Percentiles rank a stretch among this genome's conserved stretches.
phyloP scores from a whole-genome alignment of 2,888 invertebrate genomes.

The Caenorhabditis wallacei region DNA sequence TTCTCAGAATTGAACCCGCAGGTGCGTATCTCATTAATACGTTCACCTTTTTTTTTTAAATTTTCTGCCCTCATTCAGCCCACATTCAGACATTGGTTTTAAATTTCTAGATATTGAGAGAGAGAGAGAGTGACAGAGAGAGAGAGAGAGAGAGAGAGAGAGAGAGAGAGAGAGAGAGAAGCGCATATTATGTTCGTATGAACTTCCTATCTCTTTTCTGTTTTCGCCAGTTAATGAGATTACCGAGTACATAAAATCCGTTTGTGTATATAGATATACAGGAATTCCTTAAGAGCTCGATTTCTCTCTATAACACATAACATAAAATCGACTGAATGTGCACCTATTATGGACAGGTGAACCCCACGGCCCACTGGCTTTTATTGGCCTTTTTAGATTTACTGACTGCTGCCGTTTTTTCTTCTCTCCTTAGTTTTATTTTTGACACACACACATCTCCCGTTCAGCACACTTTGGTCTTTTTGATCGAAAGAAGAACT shows the following conservation, averaged over 20 bases:
- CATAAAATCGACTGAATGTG: constrained; percentile 46
- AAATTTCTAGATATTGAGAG: constrained; percentile 29
- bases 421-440: background rate
- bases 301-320: constrained; percentile 21
- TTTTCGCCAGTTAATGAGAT: constrained; percentile 32
- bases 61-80: constrained; percentile 14
- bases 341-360: constrained; percentile 56
- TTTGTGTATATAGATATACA: background rate
- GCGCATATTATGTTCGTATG: no score
- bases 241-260: constrained; percentile 8
- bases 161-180: no score
- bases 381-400: constrained; percentile 37
- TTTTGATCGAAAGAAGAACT: constrained; percentile 19
- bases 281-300: background rate
- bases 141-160: no score
- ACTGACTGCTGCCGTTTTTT: constrained; percentile 24
- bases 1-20: constrained; percentile 12
- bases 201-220: no score
- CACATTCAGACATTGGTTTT: constrained; percentile 25
- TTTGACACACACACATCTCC: background rate
- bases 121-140: constrained; percentile 17
- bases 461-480: constrained; percentile 7
- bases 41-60: background rate
- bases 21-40: constrained; percentile 28
- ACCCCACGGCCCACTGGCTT: constrained; percentile 31